phyloP scores from a whole-genome alignment of 2,797 vertebrate genomes.

The Echiichthys vipera region DNA sequence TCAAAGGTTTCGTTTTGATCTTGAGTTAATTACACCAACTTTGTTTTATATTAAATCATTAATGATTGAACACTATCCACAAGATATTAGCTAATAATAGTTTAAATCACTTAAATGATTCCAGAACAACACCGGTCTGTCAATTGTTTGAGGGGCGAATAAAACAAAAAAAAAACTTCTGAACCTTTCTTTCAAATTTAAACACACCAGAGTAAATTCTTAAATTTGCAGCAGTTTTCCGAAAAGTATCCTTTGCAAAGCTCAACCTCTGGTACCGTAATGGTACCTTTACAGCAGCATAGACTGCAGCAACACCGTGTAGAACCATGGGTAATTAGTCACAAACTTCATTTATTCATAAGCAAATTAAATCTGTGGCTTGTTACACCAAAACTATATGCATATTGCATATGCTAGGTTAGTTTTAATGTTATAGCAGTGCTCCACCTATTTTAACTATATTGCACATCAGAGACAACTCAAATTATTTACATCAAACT shows the following conservation, averaged over 20 bases:
- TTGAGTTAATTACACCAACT: neutral
- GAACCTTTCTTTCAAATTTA: neutral
- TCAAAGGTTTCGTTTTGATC: neutral
- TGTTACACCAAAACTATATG: neutral
- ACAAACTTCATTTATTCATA: neutral
- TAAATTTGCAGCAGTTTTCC: neutral
- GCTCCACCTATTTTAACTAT: neutral
- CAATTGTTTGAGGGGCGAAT: neutral
- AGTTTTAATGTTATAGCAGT: neutral
- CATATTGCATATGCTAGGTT: neutral
- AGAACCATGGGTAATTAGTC: neutral
- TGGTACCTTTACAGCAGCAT: too few relatives aligned
- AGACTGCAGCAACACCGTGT: neutral
- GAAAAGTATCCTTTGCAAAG: neutral
- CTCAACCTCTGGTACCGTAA: too few relatives aligned
- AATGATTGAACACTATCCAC: neutral
- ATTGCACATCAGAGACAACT: neutral
- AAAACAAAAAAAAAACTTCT: neutral
- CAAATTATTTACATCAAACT: neutral
- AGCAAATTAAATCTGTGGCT: neutral
- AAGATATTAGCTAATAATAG: neutral
- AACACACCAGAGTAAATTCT: neutral
- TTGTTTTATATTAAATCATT: neutral
- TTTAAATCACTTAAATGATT: neutral
- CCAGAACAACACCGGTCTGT: neutral